These are phyloP conservation scores for Bambusicola thoracicus DNA, from an alignment of 2,113 vertebrate species.

Conservation along the genomic window DNA sequence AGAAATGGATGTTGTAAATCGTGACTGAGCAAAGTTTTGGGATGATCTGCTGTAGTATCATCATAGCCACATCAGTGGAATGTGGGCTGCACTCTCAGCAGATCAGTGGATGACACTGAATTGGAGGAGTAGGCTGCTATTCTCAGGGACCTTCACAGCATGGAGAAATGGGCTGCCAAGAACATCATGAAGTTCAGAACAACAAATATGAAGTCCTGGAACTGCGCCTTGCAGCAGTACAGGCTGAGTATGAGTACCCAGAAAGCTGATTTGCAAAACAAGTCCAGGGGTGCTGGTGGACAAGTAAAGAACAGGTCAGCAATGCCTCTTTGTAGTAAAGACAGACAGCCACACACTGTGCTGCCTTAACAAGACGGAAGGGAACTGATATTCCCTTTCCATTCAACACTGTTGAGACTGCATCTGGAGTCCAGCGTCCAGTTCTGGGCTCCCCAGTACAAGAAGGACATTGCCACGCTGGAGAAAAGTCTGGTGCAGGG, in stretches of 20 bases:
- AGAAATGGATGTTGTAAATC: background rate
- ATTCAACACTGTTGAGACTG: background rate
- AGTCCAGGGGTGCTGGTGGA: background rate
- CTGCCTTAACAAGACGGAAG: background rate
- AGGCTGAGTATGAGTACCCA: background rate
- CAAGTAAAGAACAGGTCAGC: background rate
- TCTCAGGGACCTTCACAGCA: background rate
- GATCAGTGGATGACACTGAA: background rate
- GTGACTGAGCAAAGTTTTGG: background rate
- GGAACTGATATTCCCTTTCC: background rate
- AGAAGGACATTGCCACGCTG: rapidly evolving
- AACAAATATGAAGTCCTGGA: background rate
- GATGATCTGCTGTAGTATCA: background rate
- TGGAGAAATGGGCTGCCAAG: background rate
- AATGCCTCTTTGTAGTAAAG: background rate
- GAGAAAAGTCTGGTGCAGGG: background rate
- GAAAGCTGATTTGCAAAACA: background rate
- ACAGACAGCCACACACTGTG: background rate
- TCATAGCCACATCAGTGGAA: background rate
- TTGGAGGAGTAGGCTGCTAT: background rate
- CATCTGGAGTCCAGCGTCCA: background rate
- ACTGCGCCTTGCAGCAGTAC: background rate
- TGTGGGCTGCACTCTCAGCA: background rate
- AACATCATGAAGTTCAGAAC: background rate
- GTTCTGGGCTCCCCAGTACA: background rate